Evolutionary conservation across 2,113 vertebrate species (phyloP).

Genomic region (Marmota monax): DNA sequence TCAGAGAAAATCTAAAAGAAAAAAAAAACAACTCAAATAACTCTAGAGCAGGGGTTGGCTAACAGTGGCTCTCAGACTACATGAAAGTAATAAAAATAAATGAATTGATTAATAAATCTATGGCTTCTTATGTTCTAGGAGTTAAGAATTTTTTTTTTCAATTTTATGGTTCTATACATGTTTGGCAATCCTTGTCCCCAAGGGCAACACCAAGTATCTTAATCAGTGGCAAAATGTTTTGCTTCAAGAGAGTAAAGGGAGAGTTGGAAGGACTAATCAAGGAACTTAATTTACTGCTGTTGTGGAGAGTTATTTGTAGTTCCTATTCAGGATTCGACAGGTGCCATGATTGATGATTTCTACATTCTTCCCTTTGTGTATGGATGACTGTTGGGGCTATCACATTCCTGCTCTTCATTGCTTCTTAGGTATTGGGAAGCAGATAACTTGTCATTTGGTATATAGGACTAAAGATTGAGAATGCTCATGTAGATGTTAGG

Average conservation of each 20-base stretch:
- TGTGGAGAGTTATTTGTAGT: background rate
- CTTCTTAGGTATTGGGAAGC: background rate
- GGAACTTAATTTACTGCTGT: background rate
- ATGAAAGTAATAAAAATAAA: background rate
- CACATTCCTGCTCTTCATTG: background rate
- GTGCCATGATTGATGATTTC: background rate
- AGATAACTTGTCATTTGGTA: background rate
- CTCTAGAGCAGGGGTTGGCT: background rate
- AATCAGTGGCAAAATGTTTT: background rate
- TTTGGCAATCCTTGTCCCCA: background rate
- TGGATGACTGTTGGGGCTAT: background rate
- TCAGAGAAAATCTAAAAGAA: background rate
- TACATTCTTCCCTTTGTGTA: background rate
- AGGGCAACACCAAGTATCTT: background rate
- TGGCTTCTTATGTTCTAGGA: background rate
- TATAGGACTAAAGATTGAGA: background rate
- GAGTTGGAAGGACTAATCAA: background rate
- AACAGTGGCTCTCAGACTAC: background rate
- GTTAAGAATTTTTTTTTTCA: background rate
- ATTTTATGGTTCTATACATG: background rate
- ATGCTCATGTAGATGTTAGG: background rate
- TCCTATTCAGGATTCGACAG: background rate
- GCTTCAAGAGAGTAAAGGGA: background rate
- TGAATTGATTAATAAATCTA: background rate
- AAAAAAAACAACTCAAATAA: background rate